A percentile compares a stretch with the other conserved stretches of the same genome.
Evolutionary conservation across 2,797 vertebrate genomes (phyloP).

Genomic region (Amblyraja radiata): DNA sequence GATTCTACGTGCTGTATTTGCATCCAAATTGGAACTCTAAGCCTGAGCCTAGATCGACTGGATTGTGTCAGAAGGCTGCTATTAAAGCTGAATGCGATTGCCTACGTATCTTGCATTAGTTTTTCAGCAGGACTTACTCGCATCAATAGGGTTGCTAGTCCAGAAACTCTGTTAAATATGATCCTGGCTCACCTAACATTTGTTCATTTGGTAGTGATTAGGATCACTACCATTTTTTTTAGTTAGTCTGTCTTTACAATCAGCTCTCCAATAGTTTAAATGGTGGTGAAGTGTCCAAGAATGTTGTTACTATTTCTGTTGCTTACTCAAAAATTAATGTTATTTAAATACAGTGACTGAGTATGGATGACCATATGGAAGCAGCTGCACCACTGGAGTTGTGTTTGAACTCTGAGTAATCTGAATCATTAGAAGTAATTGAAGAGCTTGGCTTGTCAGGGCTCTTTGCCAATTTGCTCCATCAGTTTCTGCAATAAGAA

Average conservation of each 20-base stretch:
- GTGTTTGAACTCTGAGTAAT: not conserved
- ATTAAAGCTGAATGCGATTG: not conserved
- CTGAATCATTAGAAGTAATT: not conserved
- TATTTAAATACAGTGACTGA: not conserved
- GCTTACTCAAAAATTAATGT: not conserved
- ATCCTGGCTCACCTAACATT: not conserved
- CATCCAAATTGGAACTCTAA: not conserved
- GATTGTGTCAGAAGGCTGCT: not conserved
- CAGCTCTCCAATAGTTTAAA: no score
- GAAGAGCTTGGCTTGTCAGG: not conserved
- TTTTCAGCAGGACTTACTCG: not conserved
- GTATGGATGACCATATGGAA: not conserved
- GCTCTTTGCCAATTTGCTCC: not conserved
- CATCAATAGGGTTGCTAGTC: not conserved
- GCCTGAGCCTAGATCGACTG: not conserved
- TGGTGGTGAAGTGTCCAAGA: not conserved
- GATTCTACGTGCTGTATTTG: not conserved
- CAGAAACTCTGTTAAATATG: not conserved
- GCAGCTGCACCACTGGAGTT: not conserved
- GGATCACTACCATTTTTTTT: not conserved
- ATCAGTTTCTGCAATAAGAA: not conserved
- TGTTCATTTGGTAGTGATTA: not conserved
- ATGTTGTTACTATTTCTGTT: not conserved
- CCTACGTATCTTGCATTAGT: not conserved
- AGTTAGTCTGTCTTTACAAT: not conserved